A percentile compares a stretch with the other conserved stretches of the same genome.
phyloP scores from a whole-genome alignment of 2,113 vertebrate species.

The Ochotona princeps region DNA sequence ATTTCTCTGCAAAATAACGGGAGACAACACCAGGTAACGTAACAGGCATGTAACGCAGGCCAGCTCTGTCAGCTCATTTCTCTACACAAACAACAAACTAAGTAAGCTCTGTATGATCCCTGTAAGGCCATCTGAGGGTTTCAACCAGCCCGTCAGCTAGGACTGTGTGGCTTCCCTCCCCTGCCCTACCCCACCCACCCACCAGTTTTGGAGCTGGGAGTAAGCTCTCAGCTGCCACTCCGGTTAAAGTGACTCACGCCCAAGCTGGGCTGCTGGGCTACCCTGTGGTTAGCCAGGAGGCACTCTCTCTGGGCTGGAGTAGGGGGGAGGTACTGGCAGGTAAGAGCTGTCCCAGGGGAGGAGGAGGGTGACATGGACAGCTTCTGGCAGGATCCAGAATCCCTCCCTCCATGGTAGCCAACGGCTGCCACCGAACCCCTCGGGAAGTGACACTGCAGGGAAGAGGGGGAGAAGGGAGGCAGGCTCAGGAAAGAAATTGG shows the following conservation, averaged over 20 bases:
- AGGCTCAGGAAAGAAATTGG: neutral
- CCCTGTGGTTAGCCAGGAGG: neutral
- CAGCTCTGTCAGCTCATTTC: slow-evolving; percentile 77
- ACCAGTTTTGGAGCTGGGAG: slow-evolving; percentile 47
- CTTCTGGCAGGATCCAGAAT: slow-evolving; percentile 12
- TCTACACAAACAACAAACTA: slow-evolving; percentile 73
- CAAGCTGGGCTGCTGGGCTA: slow-evolving; percentile 42
- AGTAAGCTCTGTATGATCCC: slow-evolving; percentile 66
- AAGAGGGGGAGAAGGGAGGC: neutral
- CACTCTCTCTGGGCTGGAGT: slow-evolving; percentile 1
- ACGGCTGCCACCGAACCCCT: slow-evolving; percentile 18
- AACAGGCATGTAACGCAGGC: slow-evolving; percentile 80
- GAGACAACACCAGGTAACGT: slow-evolving; percentile 84
- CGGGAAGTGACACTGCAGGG: neutral
- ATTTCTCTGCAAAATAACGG: slow-evolving; percentile 93
- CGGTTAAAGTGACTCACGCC: neutral
- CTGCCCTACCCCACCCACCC: too few species aligned
- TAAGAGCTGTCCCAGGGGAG: slow-evolving; percentile 11
- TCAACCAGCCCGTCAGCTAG: slow-evolving; percentile 28
- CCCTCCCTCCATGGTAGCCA: neutral
- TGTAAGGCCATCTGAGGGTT: slow-evolving; percentile 57
- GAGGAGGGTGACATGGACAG: neutral
- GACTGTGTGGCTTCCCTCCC: slow-evolving; percentile 24
- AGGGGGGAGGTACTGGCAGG: neutral
- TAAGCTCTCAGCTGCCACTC: slow-evolving; percentile 26